Conservation (phyloP, 2,113 vertebrate species). For the Recurvirostra avosetta region DNA sequence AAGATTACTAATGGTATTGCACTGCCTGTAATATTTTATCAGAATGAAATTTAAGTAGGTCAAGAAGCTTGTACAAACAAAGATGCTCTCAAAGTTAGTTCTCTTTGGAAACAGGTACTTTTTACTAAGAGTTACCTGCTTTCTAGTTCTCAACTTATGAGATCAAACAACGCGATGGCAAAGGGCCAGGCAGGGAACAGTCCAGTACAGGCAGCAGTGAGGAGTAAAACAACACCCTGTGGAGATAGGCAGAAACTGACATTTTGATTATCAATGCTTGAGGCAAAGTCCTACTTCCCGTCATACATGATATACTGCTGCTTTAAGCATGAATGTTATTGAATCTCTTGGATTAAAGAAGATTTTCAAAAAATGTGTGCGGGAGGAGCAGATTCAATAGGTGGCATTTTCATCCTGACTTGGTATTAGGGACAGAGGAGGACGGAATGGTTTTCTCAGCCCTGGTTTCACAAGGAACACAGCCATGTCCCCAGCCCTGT, state of each 20-base stretch:
- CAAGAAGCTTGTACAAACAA: not conserved
- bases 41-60: not conserved
- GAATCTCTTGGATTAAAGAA: not conserved
- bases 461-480: not conserved
- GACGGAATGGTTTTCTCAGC: not conserved
- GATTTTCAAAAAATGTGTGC: accelerated
- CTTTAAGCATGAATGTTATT: not conserved
- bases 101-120: not conserved
- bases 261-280: not conserved
- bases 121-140: not conserved
- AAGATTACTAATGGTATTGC: not conserved
- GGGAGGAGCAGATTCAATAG: not conserved
- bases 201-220: not conserved
- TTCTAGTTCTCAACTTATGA: not conserved
- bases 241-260: not conserved
- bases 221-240: not conserved
- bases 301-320: accelerated
- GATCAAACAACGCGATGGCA: accelerated
- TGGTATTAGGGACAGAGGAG: not conserved
- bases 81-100: not conserved
- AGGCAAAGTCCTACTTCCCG: not conserved
- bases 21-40: not conserved
- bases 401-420: not conserved
- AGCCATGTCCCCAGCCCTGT: not conserved
- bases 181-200: not conserved